phyloP scores from a whole-genome alignment of 2,888 invertebrate species.

The Rhimphoctona megacephalus region DNA sequence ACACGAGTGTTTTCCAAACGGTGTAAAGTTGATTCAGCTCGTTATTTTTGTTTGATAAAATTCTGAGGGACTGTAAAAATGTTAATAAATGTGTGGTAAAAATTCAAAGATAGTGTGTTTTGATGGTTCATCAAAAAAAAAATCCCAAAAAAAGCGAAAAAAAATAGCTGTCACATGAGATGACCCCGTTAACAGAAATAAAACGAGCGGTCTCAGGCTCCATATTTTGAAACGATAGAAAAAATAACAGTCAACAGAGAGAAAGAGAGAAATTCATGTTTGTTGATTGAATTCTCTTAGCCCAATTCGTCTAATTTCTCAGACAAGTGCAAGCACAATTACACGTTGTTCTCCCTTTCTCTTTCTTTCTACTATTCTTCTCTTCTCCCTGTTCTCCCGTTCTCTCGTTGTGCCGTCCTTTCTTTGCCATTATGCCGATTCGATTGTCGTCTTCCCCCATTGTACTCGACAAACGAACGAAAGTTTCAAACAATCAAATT shows the following conservation, averaged over 20 bases:
- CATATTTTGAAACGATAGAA: too few relatives aligned
- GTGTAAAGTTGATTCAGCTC: too few relatives aligned
- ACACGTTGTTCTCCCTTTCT: conserved; percentile 3
- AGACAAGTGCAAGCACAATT: conserved; percentile 26
- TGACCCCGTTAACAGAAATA: too few relatives aligned
- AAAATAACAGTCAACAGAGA: background rate
- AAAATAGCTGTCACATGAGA: too few relatives aligned
- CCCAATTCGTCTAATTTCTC: conserved; percentile 24
- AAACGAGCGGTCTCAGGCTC: too few relatives aligned
- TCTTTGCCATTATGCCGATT: conserved; percentile 15
- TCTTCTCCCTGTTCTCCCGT: background rate
- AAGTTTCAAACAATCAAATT: conserved; percentile 25
- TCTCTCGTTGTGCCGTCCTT: background rate
- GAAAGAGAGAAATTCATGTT: background rate
- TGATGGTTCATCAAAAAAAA: too few relatives aligned
- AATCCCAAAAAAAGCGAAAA: too few relatives aligned
- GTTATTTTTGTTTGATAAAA: too few relatives aligned
- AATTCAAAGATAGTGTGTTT: too few relatives aligned
- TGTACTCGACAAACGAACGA: conserved; percentile 4
- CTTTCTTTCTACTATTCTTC: conserved; percentile 1
- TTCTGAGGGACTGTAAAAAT: too few relatives aligned
- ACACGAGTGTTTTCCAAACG: too few relatives aligned
- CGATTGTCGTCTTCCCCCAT: conserved; percentile 1
- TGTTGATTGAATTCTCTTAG: background rate
- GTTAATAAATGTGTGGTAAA: too few relatives aligned